Percentiles rank a stretch among this genome's conserved stretches.
These are phyloP conservation scores for Electrona antarctica DNA, from an alignment of 2,113 vertebrate species.

Conservation along the genomic window DNA sequence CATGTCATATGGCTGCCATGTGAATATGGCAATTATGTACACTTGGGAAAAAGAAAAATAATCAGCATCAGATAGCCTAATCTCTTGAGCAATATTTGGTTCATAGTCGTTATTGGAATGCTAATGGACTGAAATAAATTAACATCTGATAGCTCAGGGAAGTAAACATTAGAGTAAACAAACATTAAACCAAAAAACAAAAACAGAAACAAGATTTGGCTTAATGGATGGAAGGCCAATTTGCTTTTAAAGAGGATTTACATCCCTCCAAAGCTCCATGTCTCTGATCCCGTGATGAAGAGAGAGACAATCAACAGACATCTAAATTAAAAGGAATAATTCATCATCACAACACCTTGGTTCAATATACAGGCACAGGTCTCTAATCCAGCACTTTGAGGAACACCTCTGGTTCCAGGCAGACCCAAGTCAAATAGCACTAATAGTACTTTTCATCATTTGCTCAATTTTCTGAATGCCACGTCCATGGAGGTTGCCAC, in stretches of 20 bases:
- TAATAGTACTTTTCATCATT: constrained; percentile 19
- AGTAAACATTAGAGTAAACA: constrained; percentile 53
- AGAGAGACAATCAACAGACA: constrained; percentile 43
- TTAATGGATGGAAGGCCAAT: constrained; percentile 40
- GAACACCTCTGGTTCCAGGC: constrained; percentile 25
- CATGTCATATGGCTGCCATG: too few species aligned
- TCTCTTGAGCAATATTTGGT: constrained; percentile 74
- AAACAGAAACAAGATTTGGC: constrained; percentile 6
- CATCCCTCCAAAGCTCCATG: constrained; percentile 59
- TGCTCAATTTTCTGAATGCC: not conserved
- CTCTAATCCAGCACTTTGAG: constrained; percentile 55
- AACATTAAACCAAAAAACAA: constrained; percentile 24
- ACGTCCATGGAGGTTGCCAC: constrained; percentile 4
- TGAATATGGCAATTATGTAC: constrained; percentile 1
- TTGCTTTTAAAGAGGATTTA: constrained; percentile 50
- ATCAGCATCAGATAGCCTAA: constrained; percentile 47
- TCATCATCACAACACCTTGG: constrained; percentile 56
- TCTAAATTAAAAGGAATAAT: constrained; percentile 29
- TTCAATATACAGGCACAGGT: constrained; percentile 70
- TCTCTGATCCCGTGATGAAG: constrained; percentile 61
- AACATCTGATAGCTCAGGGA: constrained; percentile 35
- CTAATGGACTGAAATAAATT: constrained; percentile 50
- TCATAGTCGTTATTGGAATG: constrained; percentile 70
- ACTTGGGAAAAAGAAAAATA: constrained; percentile 14
- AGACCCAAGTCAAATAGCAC: constrained; percentile 34